Conservation (phyloP, 2,113 vertebrate genomes). For the Crotalus helleri region DNA sequence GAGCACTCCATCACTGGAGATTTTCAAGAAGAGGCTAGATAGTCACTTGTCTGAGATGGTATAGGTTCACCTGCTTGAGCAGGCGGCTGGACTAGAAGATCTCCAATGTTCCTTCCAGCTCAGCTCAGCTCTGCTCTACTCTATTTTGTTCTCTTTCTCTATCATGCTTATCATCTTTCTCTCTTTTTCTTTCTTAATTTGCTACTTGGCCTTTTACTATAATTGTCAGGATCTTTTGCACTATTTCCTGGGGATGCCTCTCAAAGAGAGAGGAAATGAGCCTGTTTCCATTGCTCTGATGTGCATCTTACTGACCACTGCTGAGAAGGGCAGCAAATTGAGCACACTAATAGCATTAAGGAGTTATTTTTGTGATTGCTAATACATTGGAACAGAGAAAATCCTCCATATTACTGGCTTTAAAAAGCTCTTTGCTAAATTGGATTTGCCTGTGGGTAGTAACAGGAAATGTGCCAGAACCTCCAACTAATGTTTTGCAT, state of each 20-base stretch:
- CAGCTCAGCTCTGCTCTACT: no score
- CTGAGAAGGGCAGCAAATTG: conserved; percentile 18
- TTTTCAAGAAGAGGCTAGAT: no score
- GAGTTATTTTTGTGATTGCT: conserved; percentile 30
- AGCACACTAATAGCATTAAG: conserved; percentile 29
- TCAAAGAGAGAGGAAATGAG: conserved; percentile 27
- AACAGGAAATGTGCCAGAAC: background rate
- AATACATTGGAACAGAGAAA: background rate
- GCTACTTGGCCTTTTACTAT: background rate
- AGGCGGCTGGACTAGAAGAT: no score
- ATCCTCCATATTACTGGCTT: background rate
- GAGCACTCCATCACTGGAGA: no score
- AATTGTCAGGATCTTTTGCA: background rate
- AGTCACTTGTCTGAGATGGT: no score
- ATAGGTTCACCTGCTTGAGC: no score
- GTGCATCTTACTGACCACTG: conserved; percentile 16
- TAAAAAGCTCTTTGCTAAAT: background rate
- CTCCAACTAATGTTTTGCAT: background rate
- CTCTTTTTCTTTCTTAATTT: conserved; percentile 9
- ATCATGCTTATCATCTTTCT: background rate
- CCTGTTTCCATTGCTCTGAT: background rate
- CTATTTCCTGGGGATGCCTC: background rate
- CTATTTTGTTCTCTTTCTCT: background rate
- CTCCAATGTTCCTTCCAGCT: no score
- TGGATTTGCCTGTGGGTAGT: background rate